Evolutionary conservation across 2,113 vertebrate species (phyloP).

Genomic region (Clupea harengus): DNA sequence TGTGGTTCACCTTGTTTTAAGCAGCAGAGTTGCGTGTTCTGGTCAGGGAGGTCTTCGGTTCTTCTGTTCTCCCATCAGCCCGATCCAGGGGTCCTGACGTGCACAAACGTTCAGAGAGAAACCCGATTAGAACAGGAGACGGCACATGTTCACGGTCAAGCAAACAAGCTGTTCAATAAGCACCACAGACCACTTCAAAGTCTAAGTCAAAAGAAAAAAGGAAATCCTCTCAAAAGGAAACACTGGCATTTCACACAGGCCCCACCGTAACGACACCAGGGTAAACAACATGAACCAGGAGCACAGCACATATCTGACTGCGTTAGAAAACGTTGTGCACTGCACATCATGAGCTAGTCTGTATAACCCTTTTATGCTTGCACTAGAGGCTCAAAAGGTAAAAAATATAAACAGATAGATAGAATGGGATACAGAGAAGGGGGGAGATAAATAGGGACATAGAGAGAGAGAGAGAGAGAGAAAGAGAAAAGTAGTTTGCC

Average conservation of each 20-base stretch:
- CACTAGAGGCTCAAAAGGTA: not conserved
- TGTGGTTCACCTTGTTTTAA: constrained; percentile 99
- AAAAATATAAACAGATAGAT: not conserved
- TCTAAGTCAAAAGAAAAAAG: not conserved
- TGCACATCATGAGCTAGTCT: not conserved
- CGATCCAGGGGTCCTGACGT: constrained; percentile 76
- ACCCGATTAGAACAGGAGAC: constrained; percentile 62
- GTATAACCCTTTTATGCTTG: not conserved
- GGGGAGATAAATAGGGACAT: not conserved
- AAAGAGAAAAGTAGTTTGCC: not conserved
- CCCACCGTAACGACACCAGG: constrained; percentile 45
- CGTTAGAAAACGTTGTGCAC: not conserved
- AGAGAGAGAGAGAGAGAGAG: not conserved
- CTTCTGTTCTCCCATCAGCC: constrained; percentile 74
- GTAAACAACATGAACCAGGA: constrained; percentile 11
- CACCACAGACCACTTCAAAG: constrained; percentile 4
- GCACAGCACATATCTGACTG: not conserved
- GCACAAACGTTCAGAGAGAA: constrained; percentile 68
- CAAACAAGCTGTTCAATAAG: not conserved
- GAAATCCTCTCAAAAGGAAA: not conserved
- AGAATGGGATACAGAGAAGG: not conserved
- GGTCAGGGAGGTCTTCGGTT: constrained; percentile 78
- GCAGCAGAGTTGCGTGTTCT: constrained; percentile 84
- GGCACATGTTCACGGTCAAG: constrained; percentile 22
- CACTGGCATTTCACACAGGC: constrained; percentile 3